phyloP scores from a whole-genome alignment of 1,140 invertebrate species.

The Temnothorax curvispinosus region DNA sequence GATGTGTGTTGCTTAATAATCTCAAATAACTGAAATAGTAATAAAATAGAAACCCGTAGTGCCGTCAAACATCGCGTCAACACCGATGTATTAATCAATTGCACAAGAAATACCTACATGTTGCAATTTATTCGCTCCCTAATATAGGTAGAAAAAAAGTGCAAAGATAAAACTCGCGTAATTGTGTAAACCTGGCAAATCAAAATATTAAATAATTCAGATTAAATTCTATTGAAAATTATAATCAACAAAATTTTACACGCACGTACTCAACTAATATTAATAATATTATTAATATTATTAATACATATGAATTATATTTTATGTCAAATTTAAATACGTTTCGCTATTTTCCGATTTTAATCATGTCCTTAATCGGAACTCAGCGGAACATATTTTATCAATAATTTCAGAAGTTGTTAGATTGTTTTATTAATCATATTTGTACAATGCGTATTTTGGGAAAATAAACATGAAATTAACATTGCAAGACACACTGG shows the following conservation, averaged over 20 bases:
- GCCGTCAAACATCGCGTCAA: neutral
- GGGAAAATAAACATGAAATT: conserved; percentile 17
- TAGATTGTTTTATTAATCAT: conserved; percentile 17
- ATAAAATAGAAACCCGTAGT: conserved; percentile 26
- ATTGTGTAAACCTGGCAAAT: neutral
- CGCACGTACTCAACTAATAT: neutral
- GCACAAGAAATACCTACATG: neutral
- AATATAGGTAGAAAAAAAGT: neutral
- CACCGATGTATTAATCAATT: neutral
- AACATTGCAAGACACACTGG: neutral
- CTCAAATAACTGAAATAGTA: conserved; percentile 26
- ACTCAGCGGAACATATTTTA: neutral
- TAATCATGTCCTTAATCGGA: neutral
- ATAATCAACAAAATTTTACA: neutral
- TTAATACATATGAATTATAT: neutral
- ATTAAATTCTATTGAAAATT: neutral
- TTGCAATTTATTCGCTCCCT: neutral
- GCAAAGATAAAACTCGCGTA: neutral
- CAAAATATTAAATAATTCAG: conserved; percentile 12
- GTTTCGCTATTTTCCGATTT: neutral
- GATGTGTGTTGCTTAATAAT: conserved; percentile 34
- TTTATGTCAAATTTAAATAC: neutral
- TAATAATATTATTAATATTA: neutral
- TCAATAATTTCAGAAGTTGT: neutral
- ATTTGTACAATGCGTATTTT: conserved; percentile 10